Percentiles rank a stretch among this genome's conserved stretches.
Conservation (phyloP, 2,113 vertebrate genomes). For the Drymodes brunneopygia region DNA sequence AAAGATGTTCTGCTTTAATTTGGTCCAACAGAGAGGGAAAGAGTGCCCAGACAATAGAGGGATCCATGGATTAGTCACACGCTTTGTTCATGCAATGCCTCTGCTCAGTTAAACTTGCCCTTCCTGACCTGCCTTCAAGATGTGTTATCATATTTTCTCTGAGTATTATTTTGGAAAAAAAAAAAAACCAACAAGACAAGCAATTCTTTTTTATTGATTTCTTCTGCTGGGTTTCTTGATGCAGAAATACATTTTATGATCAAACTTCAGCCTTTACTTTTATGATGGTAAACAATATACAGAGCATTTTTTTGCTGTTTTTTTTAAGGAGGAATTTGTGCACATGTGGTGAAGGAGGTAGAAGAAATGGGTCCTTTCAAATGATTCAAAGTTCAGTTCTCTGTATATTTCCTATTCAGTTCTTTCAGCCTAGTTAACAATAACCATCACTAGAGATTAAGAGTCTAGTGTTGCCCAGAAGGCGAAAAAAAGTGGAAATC, state of each 20-base stretch:
- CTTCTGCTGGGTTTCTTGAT: constrained; percentile 44
- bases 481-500: neutral
- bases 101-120: neutral
- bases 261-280: constrained; percentile 30
- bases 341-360: neutral
- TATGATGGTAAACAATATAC: constrained; percentile 22
- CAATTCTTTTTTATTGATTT: constrained; percentile 65
- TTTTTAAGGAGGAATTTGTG: neutral
- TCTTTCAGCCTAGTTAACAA: neutral
- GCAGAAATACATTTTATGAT: constrained; percentile 61
- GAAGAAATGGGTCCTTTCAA: neutral
- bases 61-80: neutral
- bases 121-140: constrained; percentile 25
- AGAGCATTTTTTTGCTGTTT: neutral
- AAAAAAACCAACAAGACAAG: neutral
- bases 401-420: neutral
- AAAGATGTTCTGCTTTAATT: neutral
- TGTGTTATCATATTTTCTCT: constrained; percentile 43
- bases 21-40: neutral
- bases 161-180: constrained; percentile 18
- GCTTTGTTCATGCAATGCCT: neutral
- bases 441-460: neutral
- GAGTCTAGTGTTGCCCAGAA: neutral
- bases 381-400: neutral
- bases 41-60: neutral